Conservation (phyloP, 2,113 vertebrate species). For the Loxodonta africana region DNA sequence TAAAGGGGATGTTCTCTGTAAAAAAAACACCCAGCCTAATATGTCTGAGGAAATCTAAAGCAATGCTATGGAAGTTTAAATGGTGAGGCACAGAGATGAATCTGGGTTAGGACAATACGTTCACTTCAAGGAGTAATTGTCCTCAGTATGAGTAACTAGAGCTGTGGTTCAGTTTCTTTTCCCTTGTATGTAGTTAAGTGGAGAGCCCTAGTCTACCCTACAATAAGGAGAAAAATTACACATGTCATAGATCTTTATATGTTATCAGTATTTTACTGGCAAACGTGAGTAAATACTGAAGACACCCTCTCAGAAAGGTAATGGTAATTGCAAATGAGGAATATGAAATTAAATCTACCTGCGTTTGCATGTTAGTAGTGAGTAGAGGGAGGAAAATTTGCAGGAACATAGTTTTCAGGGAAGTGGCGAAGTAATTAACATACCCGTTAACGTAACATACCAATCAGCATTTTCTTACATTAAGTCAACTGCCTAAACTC, state of each 20-base stretch:
- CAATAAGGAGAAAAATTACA: slow-evolving; percentile 33
- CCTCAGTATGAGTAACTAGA: background rate
- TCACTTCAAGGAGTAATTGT: background rate
- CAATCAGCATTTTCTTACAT: background rate
- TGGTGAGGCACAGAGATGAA: background rate
- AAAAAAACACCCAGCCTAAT: background rate
- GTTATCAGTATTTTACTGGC: slow-evolving; percentile 53
- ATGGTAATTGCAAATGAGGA: slow-evolving; percentile 32
- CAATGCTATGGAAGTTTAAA: background rate
- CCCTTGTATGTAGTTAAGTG: slow-evolving; percentile 32
- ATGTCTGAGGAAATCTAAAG: background rate
- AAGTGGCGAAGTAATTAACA: slow-evolving; percentile 44
- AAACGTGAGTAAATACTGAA: slow-evolving; percentile 54
- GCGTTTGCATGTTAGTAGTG: slow-evolving; percentile 39
- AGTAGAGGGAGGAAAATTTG: background rate
- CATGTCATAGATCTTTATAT: slow-evolving; percentile 18
- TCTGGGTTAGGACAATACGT: background rate
- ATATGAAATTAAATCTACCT: slow-evolving; percentile 50
- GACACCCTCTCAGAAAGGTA: slow-evolving; percentile 7
- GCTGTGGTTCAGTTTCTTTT: slow-evolving; percentile 17
- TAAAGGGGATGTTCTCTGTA: slow-evolving; percentile 59
- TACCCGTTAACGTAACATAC: background rate
- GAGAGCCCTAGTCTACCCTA: background rate
- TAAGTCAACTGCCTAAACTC: background rate
- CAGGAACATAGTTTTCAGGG: background rate